Evolutionary conservation across 2,888 invertebrate species (phyloP).

Genomic region (Geotrupes spiniger): DNA sequence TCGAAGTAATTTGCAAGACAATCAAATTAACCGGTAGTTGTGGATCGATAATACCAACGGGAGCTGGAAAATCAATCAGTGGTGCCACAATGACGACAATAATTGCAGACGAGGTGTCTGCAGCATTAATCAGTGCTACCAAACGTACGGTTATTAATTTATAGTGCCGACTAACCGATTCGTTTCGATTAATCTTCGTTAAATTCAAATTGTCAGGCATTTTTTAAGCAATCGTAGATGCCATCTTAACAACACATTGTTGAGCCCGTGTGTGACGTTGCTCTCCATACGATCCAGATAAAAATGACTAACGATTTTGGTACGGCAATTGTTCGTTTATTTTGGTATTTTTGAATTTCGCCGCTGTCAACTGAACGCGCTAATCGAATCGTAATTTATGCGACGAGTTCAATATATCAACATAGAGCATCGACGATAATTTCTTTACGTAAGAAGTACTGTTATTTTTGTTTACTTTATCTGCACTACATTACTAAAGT

Average conservation of each 20-base stretch:
- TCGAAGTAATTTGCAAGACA: constrained; percentile 10
- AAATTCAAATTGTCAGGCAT: constrained; percentile 45
- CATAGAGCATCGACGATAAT: too few species aligned
- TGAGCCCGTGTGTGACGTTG: constrained; percentile 36
- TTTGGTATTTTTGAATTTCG: constrained; percentile 6
- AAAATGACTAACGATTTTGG: constrained; percentile 41
- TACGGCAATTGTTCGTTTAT: constrained; percentile 3
- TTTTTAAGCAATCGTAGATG: constrained; percentile 36
- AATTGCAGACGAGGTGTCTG: constrained; percentile 36
- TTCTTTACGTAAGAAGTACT: too few species aligned
- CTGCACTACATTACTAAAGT: too few species aligned
- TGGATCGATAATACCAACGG: constrained; percentile 10
- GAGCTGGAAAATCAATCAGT: constrained; percentile 33
- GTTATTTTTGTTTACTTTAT: too few species aligned
- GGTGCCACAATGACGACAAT: constrained; percentile 39
- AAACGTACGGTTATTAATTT: constrained; percentile 28
- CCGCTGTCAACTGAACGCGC: neutral
- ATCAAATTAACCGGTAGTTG: constrained; percentile 10
- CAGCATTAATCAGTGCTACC: constrained; percentile 39
- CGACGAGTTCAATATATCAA: too few species aligned
- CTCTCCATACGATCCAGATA: constrained; percentile 38
- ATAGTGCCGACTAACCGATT: constrained; percentile 27
- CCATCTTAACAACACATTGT: constrained; percentile 45
- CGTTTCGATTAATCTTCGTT: constrained; percentile 47
- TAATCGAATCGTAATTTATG: too few species aligned